These are phyloP conservation scores for Girardinichthys multiradiatus DNA, from an alignment of 2,113 vertebrate genomes.

Conservation along the genomic window DNA sequence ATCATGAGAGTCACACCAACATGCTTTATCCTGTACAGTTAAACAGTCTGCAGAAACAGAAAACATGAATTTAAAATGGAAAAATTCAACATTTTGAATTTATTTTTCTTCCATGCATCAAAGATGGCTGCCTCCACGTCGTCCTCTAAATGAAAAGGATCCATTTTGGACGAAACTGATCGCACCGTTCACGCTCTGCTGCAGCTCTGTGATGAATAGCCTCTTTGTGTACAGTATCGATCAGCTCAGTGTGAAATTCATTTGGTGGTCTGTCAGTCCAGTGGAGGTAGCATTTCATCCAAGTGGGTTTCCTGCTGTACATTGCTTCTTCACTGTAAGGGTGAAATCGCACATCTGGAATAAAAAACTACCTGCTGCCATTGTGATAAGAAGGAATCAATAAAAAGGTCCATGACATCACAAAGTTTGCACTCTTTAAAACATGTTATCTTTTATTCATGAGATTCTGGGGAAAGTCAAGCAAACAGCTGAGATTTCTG, in stretches of 20 bases:
- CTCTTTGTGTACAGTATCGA: slow-evolving; percentile 46
- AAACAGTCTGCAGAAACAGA: not conserved
- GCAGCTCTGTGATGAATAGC: slow-evolving; percentile 29
- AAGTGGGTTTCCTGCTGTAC: slow-evolving; percentile 63
- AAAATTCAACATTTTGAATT: no score
- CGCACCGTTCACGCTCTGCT: not conserved
- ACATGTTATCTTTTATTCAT: slow-evolving; percentile 2
- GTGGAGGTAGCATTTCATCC: slow-evolving; percentile 50
- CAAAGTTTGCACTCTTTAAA: slow-evolving; percentile 30
- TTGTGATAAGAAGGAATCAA: slow-evolving; percentile 59
- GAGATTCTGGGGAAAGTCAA: no score
- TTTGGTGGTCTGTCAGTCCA: slow-evolving; percentile 37
- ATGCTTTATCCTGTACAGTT: no score
- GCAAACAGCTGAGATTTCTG: no score
- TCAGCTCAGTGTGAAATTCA: slow-evolving; percentile 50
- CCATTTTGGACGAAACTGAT: slow-evolving; percentile 14
- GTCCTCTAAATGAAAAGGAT: not conserved
- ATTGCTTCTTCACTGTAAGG: slow-evolving; percentile 70
- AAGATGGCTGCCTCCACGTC: slow-evolving; percentile 8
- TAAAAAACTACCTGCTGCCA: slow-evolving; percentile 60
- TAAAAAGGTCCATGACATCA: slow-evolving; percentile 54
- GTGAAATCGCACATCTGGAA: slow-evolving; percentile 30
- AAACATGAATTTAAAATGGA: not conserved
- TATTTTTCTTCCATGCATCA: slow-evolving; percentile 1
- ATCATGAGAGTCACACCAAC: no score